Conservation (phyloP, 2,797 vertebrate genomes). For the Mico argentatus region DNA sequence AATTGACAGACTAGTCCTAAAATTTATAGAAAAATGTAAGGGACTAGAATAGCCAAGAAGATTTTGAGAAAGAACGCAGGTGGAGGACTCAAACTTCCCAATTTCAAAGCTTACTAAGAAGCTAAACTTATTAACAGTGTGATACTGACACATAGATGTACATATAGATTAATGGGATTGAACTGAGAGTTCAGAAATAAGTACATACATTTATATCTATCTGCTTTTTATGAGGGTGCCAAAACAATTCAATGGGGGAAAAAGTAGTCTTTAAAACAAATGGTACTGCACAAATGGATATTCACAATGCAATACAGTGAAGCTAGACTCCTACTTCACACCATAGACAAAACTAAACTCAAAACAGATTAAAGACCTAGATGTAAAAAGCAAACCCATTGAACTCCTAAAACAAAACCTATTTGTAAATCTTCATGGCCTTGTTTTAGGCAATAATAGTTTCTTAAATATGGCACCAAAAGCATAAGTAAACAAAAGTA, state of each 20-base stretch:
- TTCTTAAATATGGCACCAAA: not conserved
- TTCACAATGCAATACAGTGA: not conserved
- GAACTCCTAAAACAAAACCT: not conserved
- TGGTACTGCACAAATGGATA: not conserved
- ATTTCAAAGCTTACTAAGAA: not conserved
- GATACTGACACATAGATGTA: not conserved
- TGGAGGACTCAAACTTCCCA: not conserved
- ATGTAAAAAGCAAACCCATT: not conserved
- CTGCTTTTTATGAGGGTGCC: not conserved
- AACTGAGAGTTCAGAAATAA: not conserved
- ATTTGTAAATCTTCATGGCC: not conserved
- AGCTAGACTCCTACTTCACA: not conserved
- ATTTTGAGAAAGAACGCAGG: not conserved
- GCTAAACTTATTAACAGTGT: not conserved
- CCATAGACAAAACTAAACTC: not conserved
- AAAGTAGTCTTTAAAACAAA: not conserved
- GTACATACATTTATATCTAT: not conserved
- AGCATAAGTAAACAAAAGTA: not conserved
- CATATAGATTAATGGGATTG: not conserved
- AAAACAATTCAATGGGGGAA: not conserved
- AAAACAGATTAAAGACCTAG: not conserved
- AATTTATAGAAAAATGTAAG: not conserved
- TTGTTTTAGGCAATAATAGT: not conserved
- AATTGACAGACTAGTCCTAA: not conserved
- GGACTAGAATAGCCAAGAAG: not conserved